Evolutionary conservation across 2,888 invertebrate genomes (phyloP).

Genomic region (Sacculina carcini): DNA sequence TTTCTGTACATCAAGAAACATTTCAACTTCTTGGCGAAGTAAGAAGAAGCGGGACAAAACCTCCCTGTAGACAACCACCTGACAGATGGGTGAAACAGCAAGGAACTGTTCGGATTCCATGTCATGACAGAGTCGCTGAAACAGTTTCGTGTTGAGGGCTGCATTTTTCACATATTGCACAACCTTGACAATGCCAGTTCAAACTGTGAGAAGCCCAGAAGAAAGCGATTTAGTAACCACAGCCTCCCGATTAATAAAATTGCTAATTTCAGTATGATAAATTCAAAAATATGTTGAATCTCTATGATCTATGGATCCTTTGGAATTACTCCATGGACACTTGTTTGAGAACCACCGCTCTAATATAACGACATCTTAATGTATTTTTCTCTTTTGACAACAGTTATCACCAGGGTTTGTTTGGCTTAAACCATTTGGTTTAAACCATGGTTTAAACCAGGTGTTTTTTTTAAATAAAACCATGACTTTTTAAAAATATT

Average conservation of each 20-base stretch:
- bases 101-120: background rate
- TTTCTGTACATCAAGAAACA: slow-evolving; percentile 3
- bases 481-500: too few relatives aligned
- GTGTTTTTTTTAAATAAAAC: too few relatives aligned
- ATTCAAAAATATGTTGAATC: too few relatives aligned
- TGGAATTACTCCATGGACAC: too few relatives aligned
- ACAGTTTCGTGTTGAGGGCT: slow-evolving; percentile 1
- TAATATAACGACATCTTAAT: too few relatives aligned
- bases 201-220: slow-evolving; percentile 4
- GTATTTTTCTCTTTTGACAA: too few relatives aligned
- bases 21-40: slow-evolving; percentile 1
- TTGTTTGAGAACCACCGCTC: too few relatives aligned
- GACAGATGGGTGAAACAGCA: background rate
- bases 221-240: slow-evolving; percentile 4
- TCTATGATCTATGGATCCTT: too few relatives aligned
- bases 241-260: slow-evolving; percentile 4
- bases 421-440: too few relatives aligned
- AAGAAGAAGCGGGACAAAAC: background rate
- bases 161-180: slow-evolving; percentile 2
- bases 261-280: too few relatives aligned
- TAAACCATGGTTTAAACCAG: too few relatives aligned
- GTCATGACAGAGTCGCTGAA: slow-evolving; percentile 2
- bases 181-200: slow-evolving; percentile 1
- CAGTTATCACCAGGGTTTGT: too few relatives aligned
- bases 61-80: background rate